These are phyloP conservation scores for Diabrotica undecimpunctata DNA, from an alignment of 1,140 invertebrate species.

Conservation along the genomic window DNA sequence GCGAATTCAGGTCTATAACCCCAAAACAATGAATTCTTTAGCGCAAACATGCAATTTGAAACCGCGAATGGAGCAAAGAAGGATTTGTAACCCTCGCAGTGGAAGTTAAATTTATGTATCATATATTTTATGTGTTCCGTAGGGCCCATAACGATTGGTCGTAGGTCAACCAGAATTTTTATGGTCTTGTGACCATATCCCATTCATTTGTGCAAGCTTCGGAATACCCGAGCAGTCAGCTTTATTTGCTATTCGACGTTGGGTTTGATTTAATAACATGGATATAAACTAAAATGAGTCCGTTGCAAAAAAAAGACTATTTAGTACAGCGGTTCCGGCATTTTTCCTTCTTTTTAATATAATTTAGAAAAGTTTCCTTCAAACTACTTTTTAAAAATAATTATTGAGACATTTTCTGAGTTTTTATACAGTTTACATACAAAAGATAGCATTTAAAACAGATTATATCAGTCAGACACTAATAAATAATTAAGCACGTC, in stretches of 20 bases:
- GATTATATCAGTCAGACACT: too few relatives aligned
- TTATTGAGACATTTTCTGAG: too few relatives aligned
- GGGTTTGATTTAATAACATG: neutral
- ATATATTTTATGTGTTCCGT: constrained; percentile 9
- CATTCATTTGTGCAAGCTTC: constrained; percentile 8
- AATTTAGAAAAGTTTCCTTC: too few relatives aligned
- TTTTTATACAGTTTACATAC: too few relatives aligned
- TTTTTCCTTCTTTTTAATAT: too few relatives aligned
- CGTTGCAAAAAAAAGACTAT: neutral
- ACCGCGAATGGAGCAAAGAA: constrained; percentile 1
- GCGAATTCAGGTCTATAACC: too few relatives aligned
- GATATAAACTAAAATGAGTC: neutral
- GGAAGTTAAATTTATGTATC: constrained; percentile 10
- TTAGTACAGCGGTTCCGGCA: too few relatives aligned
- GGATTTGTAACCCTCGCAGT: constrained; percentile 5
- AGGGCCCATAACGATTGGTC: neutral
- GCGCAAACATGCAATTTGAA: constrained; percentile 4
- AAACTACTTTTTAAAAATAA: too few relatives aligned
- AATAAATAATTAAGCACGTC: too few relatives aligned
- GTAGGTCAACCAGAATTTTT: constrained; percentile 7
- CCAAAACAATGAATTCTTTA: neutral
- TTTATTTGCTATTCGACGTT: constrained; percentile 4
- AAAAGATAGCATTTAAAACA: too few relatives aligned
- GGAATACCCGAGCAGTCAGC: neutral
- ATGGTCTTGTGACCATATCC: constrained; percentile 13